Evolutionary conservation across 2,888 invertebrate genomes (phyloP).

Genomic region (Xestia rhomboidea): DNA sequence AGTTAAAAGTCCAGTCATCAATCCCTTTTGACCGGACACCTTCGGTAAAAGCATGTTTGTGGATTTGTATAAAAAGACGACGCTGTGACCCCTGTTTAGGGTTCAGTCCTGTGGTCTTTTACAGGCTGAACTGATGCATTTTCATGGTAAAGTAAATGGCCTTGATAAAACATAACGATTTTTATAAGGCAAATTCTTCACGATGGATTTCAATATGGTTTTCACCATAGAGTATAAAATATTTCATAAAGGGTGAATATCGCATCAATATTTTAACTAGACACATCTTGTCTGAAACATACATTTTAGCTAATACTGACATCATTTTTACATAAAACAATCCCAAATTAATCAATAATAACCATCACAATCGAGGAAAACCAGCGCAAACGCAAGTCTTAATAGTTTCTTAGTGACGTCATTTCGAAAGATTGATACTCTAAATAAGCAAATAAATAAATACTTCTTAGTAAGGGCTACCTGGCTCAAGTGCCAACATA

Average conservation of each 20-base stretch:
- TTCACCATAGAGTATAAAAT: background rate
- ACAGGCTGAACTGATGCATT: background rate
- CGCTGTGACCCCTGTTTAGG: background rate
- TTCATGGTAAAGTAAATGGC: no score
- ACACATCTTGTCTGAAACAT: background rate
- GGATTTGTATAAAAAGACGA: background rate
- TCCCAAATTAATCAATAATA: background rate
- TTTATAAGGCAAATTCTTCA: no score
- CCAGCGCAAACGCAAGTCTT: background rate
- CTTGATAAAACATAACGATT: no score
- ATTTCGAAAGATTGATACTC: constrained; percentile 28
- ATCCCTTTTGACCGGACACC: constrained; percentile 32
- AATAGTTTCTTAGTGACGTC: constrained; percentile 38
- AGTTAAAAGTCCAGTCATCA: constrained; percentile 24
- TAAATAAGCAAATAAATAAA: constrained; percentile 24
- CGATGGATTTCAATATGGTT: background rate
- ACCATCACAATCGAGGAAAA: background rate
- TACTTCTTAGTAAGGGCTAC: constrained; percentile 31
- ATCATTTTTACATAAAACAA: background rate
- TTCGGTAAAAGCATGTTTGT: background rate
- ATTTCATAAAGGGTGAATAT: background rate
- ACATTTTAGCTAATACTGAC: background rate
- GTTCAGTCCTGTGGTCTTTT: background rate
- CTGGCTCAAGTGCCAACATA: constrained; percentile 43
- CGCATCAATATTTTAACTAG: background rate